These are phyloP conservation scores for Anoplolepis gracilipes DNA, from an alignment of 1,140 invertebrate species.

Conservation along the genomic window DNA sequence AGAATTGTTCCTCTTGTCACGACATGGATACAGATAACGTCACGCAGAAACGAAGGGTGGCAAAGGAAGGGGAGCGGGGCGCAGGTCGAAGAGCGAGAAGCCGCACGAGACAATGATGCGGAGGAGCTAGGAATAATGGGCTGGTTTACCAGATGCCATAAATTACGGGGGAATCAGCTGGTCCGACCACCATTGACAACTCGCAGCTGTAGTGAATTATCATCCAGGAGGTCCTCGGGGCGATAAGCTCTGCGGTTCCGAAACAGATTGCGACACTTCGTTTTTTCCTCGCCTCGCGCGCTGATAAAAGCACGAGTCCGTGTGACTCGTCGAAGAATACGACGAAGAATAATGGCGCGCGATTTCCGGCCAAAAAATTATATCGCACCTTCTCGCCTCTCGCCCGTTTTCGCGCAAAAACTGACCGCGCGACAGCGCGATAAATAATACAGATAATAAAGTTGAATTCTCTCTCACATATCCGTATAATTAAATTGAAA, in stretches of 20 bases:
- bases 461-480: neutral
- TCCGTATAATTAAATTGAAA: neutral
- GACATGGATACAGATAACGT: conserved; percentile 45
- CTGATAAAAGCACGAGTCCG: conserved; percentile 9
- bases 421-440: neutral
- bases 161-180: conserved; percentile 58
- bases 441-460: neutral
- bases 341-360: conserved; percentile 39
- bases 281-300: conserved; percentile 11
- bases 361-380: conserved; percentile 26
- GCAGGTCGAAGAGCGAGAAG: conserved; percentile 53
- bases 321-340: conserved; percentile 15
- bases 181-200: conserved; percentile 54
- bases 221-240: conserved; percentile 40
- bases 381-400: neutral
- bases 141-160: conserved; percentile 55
- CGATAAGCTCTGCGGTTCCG: conserved; percentile 47
- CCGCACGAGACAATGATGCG: conserved; percentile 54
- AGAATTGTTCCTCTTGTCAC: conserved; percentile 24
- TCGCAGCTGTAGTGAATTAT: conserved; percentile 59
- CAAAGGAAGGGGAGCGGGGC: neutral
- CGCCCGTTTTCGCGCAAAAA: neutral
- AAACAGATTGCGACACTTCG: conserved; percentile 51
- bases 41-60: neutral
- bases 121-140: conserved; percentile 58